phyloP scores from a whole-genome alignment of 2,113 vertebrate genomes.

The Mus spicilegus region DNA sequence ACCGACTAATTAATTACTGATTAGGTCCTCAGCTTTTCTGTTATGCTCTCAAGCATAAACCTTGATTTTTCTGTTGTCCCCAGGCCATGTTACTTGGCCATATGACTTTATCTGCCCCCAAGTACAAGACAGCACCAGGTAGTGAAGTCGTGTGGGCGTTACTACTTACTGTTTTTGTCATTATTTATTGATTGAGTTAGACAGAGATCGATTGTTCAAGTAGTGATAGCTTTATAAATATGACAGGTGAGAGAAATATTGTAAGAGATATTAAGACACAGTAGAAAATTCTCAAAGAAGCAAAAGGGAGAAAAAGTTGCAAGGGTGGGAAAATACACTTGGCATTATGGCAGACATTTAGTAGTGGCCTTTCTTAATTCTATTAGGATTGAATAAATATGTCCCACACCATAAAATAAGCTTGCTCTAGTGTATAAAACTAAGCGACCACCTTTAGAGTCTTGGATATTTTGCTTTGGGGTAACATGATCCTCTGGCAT shows the following conservation, averaged over 20 bases:
- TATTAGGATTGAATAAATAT: neutral
- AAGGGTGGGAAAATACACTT: neutral
- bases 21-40: neutral
- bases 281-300: neutral
- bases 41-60: neutral
- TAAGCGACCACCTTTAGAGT: neutral
- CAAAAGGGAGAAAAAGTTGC: neutral
- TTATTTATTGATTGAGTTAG: slow-evolving; percentile 3
- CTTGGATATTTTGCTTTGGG: neutral
- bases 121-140: neutral
- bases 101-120: neutral
- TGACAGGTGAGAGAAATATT: neutral
- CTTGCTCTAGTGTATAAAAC: slow-evolving; percentile 12
- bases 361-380: slow-evolving; percentile 25
- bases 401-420: neutral
- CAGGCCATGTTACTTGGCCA: neutral
- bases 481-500: neutral
- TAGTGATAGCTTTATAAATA: neutral
- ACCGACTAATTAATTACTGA: neutral
- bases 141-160: neutral
- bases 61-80: neutral
- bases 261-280: neutral
- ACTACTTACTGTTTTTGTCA: neutral
- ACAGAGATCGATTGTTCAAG: neutral
- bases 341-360: neutral